These are phyloP conservation scores for Strix aluco DNA, from an alignment of 2,113 vertebrate species.

Conservation along the genomic window DNA sequence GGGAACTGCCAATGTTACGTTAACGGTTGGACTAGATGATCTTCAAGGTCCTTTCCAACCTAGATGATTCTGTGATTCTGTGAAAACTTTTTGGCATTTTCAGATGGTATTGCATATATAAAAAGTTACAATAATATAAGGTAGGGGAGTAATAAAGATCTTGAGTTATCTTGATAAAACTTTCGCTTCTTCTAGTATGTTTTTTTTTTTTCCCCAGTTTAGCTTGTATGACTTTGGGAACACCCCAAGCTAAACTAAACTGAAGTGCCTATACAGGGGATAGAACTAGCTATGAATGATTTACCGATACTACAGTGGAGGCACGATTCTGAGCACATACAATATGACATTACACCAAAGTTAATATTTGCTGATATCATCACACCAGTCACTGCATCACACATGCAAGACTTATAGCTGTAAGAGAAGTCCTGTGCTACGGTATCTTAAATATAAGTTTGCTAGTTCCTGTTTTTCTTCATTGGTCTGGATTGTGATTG, in stretches of 20 bases:
- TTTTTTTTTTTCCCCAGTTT: not conserved
- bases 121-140: not conserved
- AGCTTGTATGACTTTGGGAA: not conserved
- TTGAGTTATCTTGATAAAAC: not conserved
- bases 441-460: not conserved
- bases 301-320: not conserved
- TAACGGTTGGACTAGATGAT: no score
- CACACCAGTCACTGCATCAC: not conserved
- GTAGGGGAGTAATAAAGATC: not conserved
- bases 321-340: accelerated
- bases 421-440: not conserved
- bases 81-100: not conserved
- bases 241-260: not conserved
- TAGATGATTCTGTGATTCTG: no score
- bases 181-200: not conserved
- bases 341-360: not conserved
- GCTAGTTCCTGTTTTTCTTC: not conserved
- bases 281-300: not conserved
- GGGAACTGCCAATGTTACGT: no score
- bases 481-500: not conserved
- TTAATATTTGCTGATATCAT: not conserved
- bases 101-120: not conserved
- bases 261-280: not conserved
- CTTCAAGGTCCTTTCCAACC: no score
- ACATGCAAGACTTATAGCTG: not conserved